Conservation (phyloP, 1,140 invertebrate genomes). For the Temnothorax longispinosus region DNA sequence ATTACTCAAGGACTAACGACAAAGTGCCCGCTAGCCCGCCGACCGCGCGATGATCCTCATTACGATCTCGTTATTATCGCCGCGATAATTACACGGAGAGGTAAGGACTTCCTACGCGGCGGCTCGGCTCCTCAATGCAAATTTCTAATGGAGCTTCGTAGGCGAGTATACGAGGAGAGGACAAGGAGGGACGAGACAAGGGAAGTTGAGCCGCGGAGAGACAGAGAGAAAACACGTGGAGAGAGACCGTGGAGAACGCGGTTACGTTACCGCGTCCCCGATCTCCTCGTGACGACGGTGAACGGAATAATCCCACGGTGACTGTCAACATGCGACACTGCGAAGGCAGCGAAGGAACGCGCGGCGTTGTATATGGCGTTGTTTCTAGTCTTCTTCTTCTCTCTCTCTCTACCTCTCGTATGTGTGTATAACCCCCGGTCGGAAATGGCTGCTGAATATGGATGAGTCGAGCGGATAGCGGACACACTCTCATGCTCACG, state of each 20-base stretch:
- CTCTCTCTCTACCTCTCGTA: not conserved
- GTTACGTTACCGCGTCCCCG: slow-evolving; percentile 70
- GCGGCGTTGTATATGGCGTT: slow-evolving; percentile 13
- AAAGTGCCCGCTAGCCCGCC: slow-evolving; percentile 1
- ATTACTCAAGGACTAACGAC: slow-evolving; percentile 27
- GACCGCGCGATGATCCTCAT: slow-evolving; percentile 47
- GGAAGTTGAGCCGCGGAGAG: not conserved
- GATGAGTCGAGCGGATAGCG: slow-evolving; percentile 81
- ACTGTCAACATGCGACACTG: slow-evolving; percentile 78
- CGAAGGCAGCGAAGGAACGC: slow-evolving; percentile 25
- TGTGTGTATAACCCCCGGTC: slow-evolving; percentile 63
- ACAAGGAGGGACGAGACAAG: not conserved
- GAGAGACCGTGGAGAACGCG: slow-evolving; percentile 45
- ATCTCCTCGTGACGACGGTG: slow-evolving; percentile 71
- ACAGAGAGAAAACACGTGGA: not conserved
- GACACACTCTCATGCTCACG: slow-evolving; percentile 85
- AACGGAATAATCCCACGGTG: slow-evolving; percentile 79
- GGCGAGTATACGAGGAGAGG: not conserved
- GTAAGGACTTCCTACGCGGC: slow-evolving; percentile 54
- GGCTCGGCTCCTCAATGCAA: slow-evolving; percentile 47
- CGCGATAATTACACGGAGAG: slow-evolving; percentile 47
- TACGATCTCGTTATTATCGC: slow-evolving; percentile 54
- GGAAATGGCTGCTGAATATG: slow-evolving; percentile 85
- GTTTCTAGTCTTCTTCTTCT: slow-evolving; percentile 38
- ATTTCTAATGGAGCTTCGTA: slow-evolving; percentile 49